Evolutionary conservation across 2,113 vertebrate genomes (phyloP).

Genomic region (Nannobrachium achirus): DNA sequence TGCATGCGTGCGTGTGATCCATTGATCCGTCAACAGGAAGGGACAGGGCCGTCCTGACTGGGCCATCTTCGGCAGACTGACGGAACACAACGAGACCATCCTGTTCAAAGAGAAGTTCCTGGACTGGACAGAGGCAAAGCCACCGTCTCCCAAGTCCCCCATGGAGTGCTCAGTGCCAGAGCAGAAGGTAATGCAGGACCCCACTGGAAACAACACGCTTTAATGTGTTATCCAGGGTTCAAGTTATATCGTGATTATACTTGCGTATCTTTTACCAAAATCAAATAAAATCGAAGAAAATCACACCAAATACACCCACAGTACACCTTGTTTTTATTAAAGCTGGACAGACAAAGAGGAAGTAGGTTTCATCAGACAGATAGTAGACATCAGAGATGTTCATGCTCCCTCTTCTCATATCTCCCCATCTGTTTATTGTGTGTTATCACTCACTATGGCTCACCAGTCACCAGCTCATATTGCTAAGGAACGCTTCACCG

Average conservation of each 20-base stretch:
- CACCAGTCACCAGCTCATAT: background rate
- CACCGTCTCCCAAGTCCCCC: conserved; percentile 80
- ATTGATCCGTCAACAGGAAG: conserved; percentile 80
- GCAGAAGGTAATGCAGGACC: conserved; percentile 85
- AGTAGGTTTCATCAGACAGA: background rate
- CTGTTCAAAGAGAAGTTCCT: conserved; percentile 97
- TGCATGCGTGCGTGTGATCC: background rate
- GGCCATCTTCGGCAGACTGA: conserved; percentile 95
- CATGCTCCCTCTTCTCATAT: background rate
- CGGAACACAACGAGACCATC: conserved; percentile 95
- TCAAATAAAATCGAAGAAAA: too few species aligned
- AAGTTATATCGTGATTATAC: too few species aligned
- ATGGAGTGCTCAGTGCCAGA: conserved; percentile 78
- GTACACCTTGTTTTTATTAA: background rate
- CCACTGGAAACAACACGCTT: too few species aligned
- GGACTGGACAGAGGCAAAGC: conserved; percentile 91
- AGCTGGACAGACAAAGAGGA: background rate
- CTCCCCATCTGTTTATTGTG: background rate
- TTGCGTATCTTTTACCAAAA: too few species aligned
- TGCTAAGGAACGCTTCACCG: background rate
- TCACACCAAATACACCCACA: background rate
- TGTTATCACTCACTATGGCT: background rate
- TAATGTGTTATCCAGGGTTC: too few species aligned
- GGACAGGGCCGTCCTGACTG: conserved; percentile 96
- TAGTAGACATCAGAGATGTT: too few species aligned